Evolutionary conservation across 2,113 vertebrate species (phyloP), one percentile per base, ranked within the genome.

Genomic region (Ophiodon elongatus): DNA sequence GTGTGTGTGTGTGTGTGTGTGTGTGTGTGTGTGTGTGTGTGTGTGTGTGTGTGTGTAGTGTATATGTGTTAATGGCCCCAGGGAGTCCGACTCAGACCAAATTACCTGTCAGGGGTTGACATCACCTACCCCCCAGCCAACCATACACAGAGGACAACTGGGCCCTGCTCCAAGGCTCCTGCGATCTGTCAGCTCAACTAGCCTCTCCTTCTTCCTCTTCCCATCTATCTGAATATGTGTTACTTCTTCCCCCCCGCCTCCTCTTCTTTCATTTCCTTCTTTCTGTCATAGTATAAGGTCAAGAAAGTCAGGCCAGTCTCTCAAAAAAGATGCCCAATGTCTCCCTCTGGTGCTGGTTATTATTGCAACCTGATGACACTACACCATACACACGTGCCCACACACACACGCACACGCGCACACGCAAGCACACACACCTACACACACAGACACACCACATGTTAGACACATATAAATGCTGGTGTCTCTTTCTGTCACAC

Each of bases 51-150:
- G 35, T 8, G 73, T 83, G 5, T 69, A 47, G 85, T 79, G 60
- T 57, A 64, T 87, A 85, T 91, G 90, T 85, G 87, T 79, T 83
- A 70, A 57, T 88, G 79, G 86, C 85, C 85, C 81, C 59, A 35
- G 85, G 91, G 75, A 88, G 73, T 73, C 73, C 27, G 23, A 85
- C 87, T 93, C 90, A 92, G 89, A 91, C 92, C 90, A 94, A 94
- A 94, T 94, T 93, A 94, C 92, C 92, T 91, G 89, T 93, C 92
- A 94, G 91, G 82, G 89, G 89, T 93, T 94, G 92, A 94, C 91
- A 93, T 92, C 90, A 94, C 92, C 92, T 93, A 92, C 90, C 92
- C 92, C 91, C 80, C 69, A 92, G 92, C 89, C 85, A 90, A 87
- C 60, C 80, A 76, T 70, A 89, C 89, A 87, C 88, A 90, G 83